Percentiles rank a stretch among this genome's conserved stretches.
Evolutionary conservation across 1,140 invertebrate genomes (phyloP).

Genomic region (Pseudomyrmex concolor): DNA sequence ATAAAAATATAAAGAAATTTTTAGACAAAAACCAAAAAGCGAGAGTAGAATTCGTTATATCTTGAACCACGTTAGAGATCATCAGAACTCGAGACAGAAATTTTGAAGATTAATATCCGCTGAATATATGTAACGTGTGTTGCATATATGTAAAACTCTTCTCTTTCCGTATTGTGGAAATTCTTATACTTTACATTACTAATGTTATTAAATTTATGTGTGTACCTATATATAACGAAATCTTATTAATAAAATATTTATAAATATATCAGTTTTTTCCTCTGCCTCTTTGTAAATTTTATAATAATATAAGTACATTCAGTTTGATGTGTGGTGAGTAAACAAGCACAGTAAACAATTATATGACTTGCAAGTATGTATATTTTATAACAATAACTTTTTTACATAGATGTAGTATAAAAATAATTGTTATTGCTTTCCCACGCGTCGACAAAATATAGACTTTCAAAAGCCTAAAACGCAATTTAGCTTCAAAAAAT

Average conservation of each 20-base stretch:
- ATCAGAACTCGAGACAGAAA: slow-evolving; percentile 1
- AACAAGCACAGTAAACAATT: background rate
- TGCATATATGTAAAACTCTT: slow-evolving; percentile 44
- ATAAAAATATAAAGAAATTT: too few relatives aligned
- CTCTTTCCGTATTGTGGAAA: slow-evolving; percentile 19
- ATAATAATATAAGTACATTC: background rate
- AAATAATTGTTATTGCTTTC: slow-evolving; percentile 75
- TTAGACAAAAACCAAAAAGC: too few relatives aligned
- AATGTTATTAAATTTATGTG: slow-evolving; percentile 64
- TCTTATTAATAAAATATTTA: slow-evolving; percentile 74
- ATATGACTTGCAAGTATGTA: slow-evolving; percentile 56
- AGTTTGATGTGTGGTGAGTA: slow-evolving; percentile 4
- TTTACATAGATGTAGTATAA: slow-evolving; percentile 68
- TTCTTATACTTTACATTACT: slow-evolving; percentile 57
- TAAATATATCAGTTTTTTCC: slow-evolving; percentile 51
- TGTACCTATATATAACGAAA: slow-evolving; percentile 63
- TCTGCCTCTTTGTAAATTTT: slow-evolving; percentile 14
- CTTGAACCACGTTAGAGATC: slow-evolving; percentile 13
- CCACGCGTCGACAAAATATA: slow-evolving; percentile 68
- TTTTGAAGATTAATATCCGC: slow-evolving; percentile 19
- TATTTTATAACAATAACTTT: slow-evolving; percentile 70
- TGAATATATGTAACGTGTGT: slow-evolving; percentile 19
- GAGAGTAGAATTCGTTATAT: too few relatives aligned
- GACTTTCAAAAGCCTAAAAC: slow-evolving; percentile 55
- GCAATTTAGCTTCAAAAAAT: slow-evolving; percentile 49